These are phyloP conservation scores for Drosophila hawaiiensis DNA, from an alignment of 2,888 invertebrate genomes.

Conservation along the genomic window DNA sequence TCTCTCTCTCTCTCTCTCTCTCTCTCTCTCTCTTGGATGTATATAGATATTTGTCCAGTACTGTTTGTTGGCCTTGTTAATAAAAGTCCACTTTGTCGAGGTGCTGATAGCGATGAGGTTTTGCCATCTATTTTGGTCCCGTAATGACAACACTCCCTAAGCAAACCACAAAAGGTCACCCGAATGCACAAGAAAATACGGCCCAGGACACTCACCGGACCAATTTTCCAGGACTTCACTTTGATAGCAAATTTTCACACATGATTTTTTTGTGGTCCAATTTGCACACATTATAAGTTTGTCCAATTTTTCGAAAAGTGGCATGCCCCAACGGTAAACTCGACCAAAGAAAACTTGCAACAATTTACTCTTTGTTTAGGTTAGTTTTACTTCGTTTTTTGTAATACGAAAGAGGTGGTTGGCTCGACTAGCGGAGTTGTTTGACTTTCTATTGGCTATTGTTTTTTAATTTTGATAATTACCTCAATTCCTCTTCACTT, in stretches of 20 bases:
- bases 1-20: neutral
- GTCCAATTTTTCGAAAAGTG: slow-evolving; percentile 35
- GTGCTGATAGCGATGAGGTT: slow-evolving; percentile 67
- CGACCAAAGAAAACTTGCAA: slow-evolving; percentile 45
- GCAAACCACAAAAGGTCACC: slow-evolving; percentile 43
- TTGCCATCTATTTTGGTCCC: slow-evolving; percentile 49
- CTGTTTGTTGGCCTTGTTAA: slow-evolving; percentile 61
- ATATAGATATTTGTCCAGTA: slow-evolving; percentile 37
- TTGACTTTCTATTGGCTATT: neutral
- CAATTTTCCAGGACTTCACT: slow-evolving; percentile 16
- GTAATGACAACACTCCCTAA: slow-evolving; percentile 49
- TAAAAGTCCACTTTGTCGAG: slow-evolving; percentile 69
- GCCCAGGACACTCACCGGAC: slow-evolving; percentile 6
- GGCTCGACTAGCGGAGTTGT: neutral
- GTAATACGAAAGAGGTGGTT: neutral
- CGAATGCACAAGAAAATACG: slow-evolving; percentile 29
- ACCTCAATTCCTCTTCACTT: neutral
- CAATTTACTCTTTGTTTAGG: slow-evolving; percentile 54
- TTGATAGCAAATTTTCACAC: slow-evolving; percentile 63
- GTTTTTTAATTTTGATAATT: neutral
- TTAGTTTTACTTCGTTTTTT: slow-evolving; percentile 16
- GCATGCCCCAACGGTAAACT: slow-evolving; percentile 57
- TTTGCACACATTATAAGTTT: slow-evolving; percentile 77
- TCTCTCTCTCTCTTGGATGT: neutral
- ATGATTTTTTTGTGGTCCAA: slow-evolving; percentile 75